A percentile compares a stretch with the other conserved stretches of the same genome.
Evolutionary conservation across 2,888 invertebrate species (phyloP).

Genomic region (Caenorhabditis sp.): DNA sequence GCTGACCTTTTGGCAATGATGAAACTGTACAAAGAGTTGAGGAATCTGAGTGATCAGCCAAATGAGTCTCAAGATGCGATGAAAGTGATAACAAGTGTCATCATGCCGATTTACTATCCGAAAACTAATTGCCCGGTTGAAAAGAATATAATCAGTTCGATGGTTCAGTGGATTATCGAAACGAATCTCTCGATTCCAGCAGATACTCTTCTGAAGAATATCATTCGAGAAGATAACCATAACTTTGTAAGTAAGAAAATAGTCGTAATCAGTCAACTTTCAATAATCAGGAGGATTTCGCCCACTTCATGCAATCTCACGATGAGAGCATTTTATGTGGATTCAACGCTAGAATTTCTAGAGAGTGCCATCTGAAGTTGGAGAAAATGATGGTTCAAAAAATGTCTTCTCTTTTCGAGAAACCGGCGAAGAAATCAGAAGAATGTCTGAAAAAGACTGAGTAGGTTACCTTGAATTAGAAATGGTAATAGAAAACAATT

Average conservation of each 20-base stretch:
- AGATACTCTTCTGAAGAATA: conserved; percentile 53
- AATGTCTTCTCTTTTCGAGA: conserved; percentile 52
- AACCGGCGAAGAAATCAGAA: background rate
- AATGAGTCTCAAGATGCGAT: conserved; percentile 48
- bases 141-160: conserved; percentile 28
- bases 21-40: conserved; percentile 50
- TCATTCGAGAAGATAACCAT: conserved; percentile 42
- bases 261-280: background rate
- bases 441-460: background rate
- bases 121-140: conserved; percentile 47
- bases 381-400: conserved; percentile 15
- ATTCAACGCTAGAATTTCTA: conserved; percentile 48
- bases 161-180: conserved; percentile 64
- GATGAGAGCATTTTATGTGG: conserved; percentile 61
- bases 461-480: background rate
- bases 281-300: conserved; percentile 51
- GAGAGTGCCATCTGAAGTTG: conserved; percentile 15
- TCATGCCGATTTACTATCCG: conserved; percentile 50
- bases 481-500: background rate
- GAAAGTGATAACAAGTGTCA: conserved; percentile 48
- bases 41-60: conserved; percentile 59
- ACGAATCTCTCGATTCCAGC: conserved; percentile 55
- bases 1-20: conserved; percentile 56
- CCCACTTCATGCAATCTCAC: conserved; percentile 53
- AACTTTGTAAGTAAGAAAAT: conserved; percentile 44